A percentile compares a stretch with the other conserved stretches of the same genome.
Evolutionary conservation across 2,888 invertebrate genomes (phyloP).

Genomic region (Andrena trimmerana): DNA sequence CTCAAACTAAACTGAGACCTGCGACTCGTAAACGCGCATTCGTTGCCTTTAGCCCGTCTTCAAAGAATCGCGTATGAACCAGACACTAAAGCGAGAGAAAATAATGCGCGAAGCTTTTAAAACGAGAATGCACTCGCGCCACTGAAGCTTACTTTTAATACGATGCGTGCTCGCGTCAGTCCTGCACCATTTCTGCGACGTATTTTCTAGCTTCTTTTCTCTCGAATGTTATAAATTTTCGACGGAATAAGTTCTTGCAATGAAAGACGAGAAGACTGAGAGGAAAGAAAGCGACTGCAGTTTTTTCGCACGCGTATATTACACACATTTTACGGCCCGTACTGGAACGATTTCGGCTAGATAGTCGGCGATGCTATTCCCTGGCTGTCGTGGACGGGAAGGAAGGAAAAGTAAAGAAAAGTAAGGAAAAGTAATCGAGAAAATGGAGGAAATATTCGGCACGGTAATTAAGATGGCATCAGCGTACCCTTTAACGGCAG

Average conservation of each 20-base stretch:
- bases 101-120: constrained; percentile 51
- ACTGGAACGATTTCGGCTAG: background rate
- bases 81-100: constrained; percentile 52
- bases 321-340: background rate
- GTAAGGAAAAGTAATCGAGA: background rate
- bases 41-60: constrained; percentile 9
- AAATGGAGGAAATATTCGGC: constrained; percentile 3
- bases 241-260: background rate
- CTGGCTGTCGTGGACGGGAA: background rate
- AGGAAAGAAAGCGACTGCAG: background rate
- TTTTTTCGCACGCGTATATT: no score
- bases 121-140: constrained; percentile 38
- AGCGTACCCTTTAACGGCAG: constrained; percentile 21
- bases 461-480: constrained; percentile 40
- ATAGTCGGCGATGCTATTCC: background rate
- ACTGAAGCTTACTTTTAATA: constrained; percentile 55
- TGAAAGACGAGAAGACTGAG: background rate
- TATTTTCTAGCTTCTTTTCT: background rate
- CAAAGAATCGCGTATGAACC: constrained; percentile 9
- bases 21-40: background rate
- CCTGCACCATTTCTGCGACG: constrained; percentile 10
- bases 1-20: background rate
- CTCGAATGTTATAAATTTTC: constrained; percentile 2
- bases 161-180: background rate
- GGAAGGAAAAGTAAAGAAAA: background rate